Percentiles rank a stretch among this genome's conserved stretches.
Conservation (phyloP, 2,888 invertebrate genomes). For the Odontocerum albicorne region DNA sequence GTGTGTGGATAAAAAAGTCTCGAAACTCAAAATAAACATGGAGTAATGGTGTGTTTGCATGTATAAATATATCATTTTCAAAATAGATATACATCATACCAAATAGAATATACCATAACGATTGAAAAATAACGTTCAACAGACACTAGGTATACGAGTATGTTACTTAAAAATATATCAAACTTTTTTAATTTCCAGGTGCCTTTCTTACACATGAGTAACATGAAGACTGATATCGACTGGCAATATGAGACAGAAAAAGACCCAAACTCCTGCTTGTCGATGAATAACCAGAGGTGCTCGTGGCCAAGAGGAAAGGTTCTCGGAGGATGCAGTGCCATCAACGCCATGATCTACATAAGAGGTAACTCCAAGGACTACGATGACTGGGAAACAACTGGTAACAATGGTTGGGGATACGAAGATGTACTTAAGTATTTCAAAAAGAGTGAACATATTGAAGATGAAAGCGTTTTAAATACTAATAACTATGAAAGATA, state of each 20-base stretch:
- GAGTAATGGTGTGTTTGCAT: too few relatives aligned
- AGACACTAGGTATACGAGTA: too few relatives aligned
- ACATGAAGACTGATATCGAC: constrained; percentile 43
- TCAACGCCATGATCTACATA: constrained; percentile 51
- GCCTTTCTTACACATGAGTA: constrained; percentile 41
- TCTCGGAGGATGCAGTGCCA: constrained; percentile 50
- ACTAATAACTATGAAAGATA: constrained; percentile 41
- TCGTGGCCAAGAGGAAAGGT: constrained; percentile 52
- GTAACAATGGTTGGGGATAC: constrained; percentile 52
- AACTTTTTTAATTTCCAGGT: too few relatives aligned
- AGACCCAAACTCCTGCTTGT: constrained; percentile 40
- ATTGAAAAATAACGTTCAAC: too few relatives aligned
- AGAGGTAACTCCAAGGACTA: constrained; percentile 54
- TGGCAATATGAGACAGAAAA: constrained; percentile 45
- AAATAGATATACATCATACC: too few relatives aligned
- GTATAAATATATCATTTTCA: too few relatives aligned
- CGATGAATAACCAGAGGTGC: constrained; percentile 39
- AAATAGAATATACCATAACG: too few relatives aligned
- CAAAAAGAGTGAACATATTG: constrained; percentile 45
- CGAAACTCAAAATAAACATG: too few relatives aligned
- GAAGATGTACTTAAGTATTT: constrained; percentile 46
- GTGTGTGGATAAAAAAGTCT: too few relatives aligned
- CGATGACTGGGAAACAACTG: constrained; percentile 51
- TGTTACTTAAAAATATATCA: too few relatives aligned
- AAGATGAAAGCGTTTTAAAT: constrained; percentile 23